Evolutionary conservation across 2,888 invertebrate genomes (phyloP).

Genomic region (Ephialtes manifestator): DNA sequence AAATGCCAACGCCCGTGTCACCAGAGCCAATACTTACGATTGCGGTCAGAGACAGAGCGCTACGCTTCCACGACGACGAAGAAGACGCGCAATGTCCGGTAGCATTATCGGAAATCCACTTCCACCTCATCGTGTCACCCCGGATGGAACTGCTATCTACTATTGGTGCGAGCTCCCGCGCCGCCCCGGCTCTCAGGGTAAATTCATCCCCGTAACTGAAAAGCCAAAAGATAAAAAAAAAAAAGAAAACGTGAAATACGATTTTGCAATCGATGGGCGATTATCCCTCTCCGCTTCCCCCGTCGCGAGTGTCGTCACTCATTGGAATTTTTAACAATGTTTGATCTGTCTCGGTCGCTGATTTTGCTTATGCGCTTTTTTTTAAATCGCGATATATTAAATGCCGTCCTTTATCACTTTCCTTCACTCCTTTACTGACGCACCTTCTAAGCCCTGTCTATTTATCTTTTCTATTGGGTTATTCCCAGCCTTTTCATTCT

Average conservation of each 20-base stretch:
- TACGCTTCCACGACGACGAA: conserved; percentile 82
- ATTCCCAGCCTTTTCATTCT: conserved; percentile 1
- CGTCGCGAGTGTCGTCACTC: conserved; percentile 66
- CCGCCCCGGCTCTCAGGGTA: conserved; percentile 86
- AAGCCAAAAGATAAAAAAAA: conserved; percentile 43
- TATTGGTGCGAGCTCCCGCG: conserved; percentile 94
- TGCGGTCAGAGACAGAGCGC: conserved; percentile 80
- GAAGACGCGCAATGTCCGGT: conserved; percentile 82
- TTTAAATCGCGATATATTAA: conserved; percentile 9
- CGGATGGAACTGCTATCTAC: conserved; percentile 94
- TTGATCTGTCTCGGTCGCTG: background rate
- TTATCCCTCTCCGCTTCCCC: conserved; percentile 63
- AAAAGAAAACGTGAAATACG: background rate
- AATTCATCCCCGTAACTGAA: conserved; percentile 75
- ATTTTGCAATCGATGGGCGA: conserved; percentile 57
- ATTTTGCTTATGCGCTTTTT: conserved; percentile 27
- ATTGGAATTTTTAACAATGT: conserved; percentile 35
- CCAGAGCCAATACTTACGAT: conserved; percentile 70
- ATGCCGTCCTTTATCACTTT: background rate
- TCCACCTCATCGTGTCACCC: conserved; percentile 92
- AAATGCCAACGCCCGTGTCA: conserved; percentile 77
- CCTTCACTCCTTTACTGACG: background rate
- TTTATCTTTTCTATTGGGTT: background rate
- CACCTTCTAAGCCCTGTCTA: background rate
- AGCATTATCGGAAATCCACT: conserved; percentile 82